phyloP scores from a whole-genome alignment of 2,113 vertebrate species.

The Smithornis capensis region DNA sequence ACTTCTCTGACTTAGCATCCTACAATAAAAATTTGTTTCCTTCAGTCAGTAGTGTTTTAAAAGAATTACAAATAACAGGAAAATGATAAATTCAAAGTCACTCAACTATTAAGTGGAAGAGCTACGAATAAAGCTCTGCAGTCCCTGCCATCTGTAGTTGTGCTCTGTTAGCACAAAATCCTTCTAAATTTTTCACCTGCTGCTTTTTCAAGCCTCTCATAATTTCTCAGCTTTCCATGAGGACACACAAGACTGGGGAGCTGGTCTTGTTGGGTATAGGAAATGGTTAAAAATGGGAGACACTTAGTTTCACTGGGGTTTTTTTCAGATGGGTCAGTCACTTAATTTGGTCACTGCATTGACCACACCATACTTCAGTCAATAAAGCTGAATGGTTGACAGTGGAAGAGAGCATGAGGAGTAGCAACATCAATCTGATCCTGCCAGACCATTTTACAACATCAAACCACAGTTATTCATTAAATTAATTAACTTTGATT shows the following conservation, averaged over 20 bases:
- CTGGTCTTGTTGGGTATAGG: not conserved
- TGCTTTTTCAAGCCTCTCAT: not conserved
- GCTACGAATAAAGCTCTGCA: not conserved
- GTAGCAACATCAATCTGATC: not conserved
- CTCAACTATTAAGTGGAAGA: not conserved
- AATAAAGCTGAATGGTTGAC: not conserved
- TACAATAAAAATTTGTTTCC: not conserved
- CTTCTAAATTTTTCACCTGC: not conserved
- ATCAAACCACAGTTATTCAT: not conserved
- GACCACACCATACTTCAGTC: not conserved
- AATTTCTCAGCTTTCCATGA: not conserved
- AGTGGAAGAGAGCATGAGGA: not conserved
- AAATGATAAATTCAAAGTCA: not conserved
- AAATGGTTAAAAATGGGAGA: not conserved
- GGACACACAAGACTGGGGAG: not conserved
- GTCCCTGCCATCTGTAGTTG: not conserved
- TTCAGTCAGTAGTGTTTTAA: not conserved
- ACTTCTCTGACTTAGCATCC: not conserved
- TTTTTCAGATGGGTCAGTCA: not conserved
- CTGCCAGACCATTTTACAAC: not conserved
- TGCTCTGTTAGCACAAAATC: not conserved
- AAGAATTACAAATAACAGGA: not conserved
- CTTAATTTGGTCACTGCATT: not conserved
- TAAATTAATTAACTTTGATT: slow-evolving; percentile 11
- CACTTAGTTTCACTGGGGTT: not conserved